phyloP scores from a whole-genome alignment of 1,140 invertebrate species.

The Panagrolaimus sp. region DNA sequence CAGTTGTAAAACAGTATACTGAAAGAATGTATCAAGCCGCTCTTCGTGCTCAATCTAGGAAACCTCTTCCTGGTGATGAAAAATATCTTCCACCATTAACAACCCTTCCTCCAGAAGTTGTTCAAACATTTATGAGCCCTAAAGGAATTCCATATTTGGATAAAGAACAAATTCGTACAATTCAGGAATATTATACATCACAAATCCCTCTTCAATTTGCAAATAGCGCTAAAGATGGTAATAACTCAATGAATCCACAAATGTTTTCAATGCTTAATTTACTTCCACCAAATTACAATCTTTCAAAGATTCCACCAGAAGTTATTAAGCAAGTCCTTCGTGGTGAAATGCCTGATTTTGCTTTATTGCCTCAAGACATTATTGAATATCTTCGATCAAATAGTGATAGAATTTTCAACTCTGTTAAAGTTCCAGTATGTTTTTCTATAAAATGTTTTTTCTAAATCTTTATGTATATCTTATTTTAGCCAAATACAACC shows the following conservation, averaged over 20 bases:
- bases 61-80: slow-evolving; percentile 21
- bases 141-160: slow-evolving; percentile 38
- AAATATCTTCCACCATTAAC: slow-evolving; percentile 45
- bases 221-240: slow-evolving; percentile 4
- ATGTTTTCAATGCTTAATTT: slow-evolving; percentile 47
- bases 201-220: slow-evolving; percentile 28
- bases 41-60: slow-evolving; percentile 28
- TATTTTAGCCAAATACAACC: slow-evolving; percentile 37
- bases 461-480: slow-evolving; percentile 11
- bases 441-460: neutral
- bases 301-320: slow-evolving; percentile 48
- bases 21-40: slow-evolving; percentile 42
- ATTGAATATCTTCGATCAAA: slow-evolving; percentile 51
- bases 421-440: slow-evolving; percentile 30
- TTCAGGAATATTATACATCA: slow-evolving; percentile 47
- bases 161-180: slow-evolving; percentile 35
- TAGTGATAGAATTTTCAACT: slow-evolving; percentile 38
- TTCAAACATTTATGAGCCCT: slow-evolving; percentile 41
- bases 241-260: slow-evolving; percentile 20
- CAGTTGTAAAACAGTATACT: slow-evolving; percentile 50
- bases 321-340: slow-evolving; percentile 43
- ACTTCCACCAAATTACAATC: slow-evolving; percentile 50
- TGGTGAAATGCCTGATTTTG: slow-evolving; percentile 52
- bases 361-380: slow-evolving; percentile 45
- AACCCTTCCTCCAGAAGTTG: slow-evolving; percentile 33